Base-by-base conservation (phyloP, 2,113 vertebrate genomes). In the Cacatua alba region DNA sequence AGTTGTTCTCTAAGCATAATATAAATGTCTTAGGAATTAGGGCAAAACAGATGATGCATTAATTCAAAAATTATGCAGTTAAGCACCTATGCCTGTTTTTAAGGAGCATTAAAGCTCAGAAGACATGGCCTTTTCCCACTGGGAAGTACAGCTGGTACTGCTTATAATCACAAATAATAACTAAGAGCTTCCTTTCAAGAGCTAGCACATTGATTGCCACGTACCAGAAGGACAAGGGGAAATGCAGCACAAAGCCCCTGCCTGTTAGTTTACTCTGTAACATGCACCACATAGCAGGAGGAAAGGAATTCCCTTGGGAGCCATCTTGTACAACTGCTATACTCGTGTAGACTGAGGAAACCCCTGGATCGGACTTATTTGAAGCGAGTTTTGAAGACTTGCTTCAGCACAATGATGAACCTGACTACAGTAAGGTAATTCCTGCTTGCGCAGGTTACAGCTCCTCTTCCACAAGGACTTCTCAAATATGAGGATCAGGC, bases 81-180 rank as follows among this genome's bases (percentile, higher is more conserved):
- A 75, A 71, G 57, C 78, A 87, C 84, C 78, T 85, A 65, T 59
- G 87, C 69, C 55, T 64, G 57, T 51, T 93, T 86, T 62, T 33
- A 87, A 35, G 21, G 55, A 78, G 10, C 25, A 59, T 8, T 78
- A 72, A 68, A 88, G 80, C 80, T 91, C 71, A 83, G 71, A 77
- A 82, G 48, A 72, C 71, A 79, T 17, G 6, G 35, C 35, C 90
- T 12, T 57, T 93, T 90, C 74, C 52, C 57, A 33, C 48, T 48
- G 74, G 81, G 77, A 81, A 74, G 59, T 55, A 67, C 78, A 94
- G 87, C 90, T 95, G 82, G 41, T 82, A 18, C 77, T 82, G 62
- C 17, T 31, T 55, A 64, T 75, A 92, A 60, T 20, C 81, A 92
- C 48, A 75, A 71, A 9, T 4, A 60, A 33, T 9, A 71, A 70